Evolutionary conservation across 2,113 vertebrate genomes (phyloP), one percentile per base, ranked within the genome.

Genomic region (Aegypius monachus): DNA sequence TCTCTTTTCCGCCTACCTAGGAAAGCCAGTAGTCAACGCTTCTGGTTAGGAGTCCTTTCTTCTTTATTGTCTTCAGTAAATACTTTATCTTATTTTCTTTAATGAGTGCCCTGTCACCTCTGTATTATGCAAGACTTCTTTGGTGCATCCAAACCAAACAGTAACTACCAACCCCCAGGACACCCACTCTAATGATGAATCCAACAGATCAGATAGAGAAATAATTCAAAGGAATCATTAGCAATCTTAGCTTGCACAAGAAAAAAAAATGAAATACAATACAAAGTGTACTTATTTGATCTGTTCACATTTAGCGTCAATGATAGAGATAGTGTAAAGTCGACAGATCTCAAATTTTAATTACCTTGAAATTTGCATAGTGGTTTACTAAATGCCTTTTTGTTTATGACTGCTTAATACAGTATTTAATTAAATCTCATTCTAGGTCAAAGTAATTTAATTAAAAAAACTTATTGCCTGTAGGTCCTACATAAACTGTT

Each of bases 311-410:
- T 97, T 94, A 95, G 63, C 82, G 86, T 88, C 90, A 96, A 96
- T 97, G 95, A 95, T 3, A 75, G 80, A 96, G 89, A 93, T 73
- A 94, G 78, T 4, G 13, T 92, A 79, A 91, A 97, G 74, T 40
- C 7, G 23, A 87, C 55, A 93, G 87, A 95, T 91, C 74, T 88
- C 55, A 85, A 84, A 95, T 95, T 97, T 96, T 97, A 97, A 98
- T 97, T 96, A 96, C 88, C 82, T 93, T 91, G 83, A 93, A 95
- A 96, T 97, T 67, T 96, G 91, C 93, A 93, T 83, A 79, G 59
- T 84, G 74, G 86, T 96, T 97, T 97, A 91, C 93, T 95, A 97
- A 96, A 96, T 79, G 73, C 63, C 83, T 95, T 96, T 95, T 96
- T 96, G 93, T 96, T 96, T 84, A 95, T 90, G 70, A 70, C 50